Conservation (phyloP, 2,113 vertebrate genomes). For the Megaleporinus macrocephalus region DNA sequence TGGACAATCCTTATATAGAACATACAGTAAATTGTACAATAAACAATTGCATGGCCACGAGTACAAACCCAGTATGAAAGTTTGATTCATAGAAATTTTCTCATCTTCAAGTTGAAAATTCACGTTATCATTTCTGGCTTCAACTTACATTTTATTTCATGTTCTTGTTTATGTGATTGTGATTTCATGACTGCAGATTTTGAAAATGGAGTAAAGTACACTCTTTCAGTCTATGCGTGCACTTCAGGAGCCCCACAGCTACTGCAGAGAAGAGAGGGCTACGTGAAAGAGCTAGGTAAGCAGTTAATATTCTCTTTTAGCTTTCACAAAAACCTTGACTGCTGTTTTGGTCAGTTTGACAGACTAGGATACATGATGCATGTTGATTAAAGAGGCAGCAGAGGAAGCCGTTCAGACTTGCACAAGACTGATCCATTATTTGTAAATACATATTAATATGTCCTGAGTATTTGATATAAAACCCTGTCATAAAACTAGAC, state of each 20-base stretch:
- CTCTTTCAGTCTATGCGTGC: slow-evolving; percentile 68
- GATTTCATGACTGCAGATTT: slow-evolving; percentile 60
- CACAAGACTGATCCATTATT: not conserved
- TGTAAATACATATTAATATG: not conserved
- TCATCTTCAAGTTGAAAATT: not conserved
- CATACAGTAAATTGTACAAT: too few relatives aligned
- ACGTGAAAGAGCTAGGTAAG: slow-evolving; percentile 66
- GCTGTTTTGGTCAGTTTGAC: not conserved
- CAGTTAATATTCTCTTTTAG: not conserved
- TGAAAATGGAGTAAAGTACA: slow-evolving; percentile 60
- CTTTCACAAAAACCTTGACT: not conserved
- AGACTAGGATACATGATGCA: not conserved
- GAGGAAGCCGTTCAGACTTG: not conserved
- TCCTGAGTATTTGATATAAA: too few relatives aligned
- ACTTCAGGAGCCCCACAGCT: slow-evolving; percentile 54
- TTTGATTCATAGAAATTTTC: too few relatives aligned
- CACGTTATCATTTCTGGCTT: not conserved
- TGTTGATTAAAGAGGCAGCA: not conserved
- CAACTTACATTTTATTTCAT: not conserved
- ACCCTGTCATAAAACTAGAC: not conserved
- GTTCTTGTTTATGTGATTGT: not conserved
- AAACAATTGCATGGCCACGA: too few relatives aligned
- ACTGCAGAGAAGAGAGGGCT: slow-evolving; percentile 64
- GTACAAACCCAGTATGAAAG: too few relatives aligned
- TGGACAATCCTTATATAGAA: too few relatives aligned